Conservation (phyloP, 2,888 invertebrate species). For the Bombylius discolor region DNA sequence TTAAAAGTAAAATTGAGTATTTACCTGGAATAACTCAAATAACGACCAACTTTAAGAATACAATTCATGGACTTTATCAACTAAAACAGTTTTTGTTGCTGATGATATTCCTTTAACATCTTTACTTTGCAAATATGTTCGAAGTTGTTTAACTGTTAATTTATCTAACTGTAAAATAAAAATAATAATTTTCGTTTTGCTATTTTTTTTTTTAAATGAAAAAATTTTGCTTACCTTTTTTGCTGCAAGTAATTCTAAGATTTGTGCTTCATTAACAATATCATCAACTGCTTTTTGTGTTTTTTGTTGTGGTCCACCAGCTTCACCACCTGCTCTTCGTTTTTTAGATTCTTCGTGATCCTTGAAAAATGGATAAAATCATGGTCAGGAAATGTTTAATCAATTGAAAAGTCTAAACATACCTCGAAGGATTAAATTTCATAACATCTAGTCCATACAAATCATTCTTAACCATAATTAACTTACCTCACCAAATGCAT, state of each 20-base stretch:
- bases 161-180: conserved; percentile 6
- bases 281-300: conserved; percentile 1
- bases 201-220: background rate
- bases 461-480: no score
- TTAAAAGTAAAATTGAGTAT: no score
- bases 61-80: conserved; percentile 8
- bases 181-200: background rate
- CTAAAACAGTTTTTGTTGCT: conserved; percentile 7
- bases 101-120: conserved; percentile 6
- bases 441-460: no score
- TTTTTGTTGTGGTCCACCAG: conserved; percentile 2
- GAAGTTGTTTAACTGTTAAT: conserved; percentile 8
- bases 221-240: conserved; percentile 3
- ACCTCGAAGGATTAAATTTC: no score
- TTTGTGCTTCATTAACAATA: background rate
- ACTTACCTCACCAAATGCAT: conserved; percentile 19
- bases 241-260: conserved; percentile 1
- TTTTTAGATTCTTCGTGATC: background rate
- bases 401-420: background rate
- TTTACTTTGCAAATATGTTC: conserved; percentile 7
- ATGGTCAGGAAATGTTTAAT: background rate
- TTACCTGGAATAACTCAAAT: no score
- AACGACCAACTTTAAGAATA: background rate
- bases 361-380: background rate
- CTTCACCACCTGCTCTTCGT: background rate